These are phyloP conservation scores for Eueides isabella DNA, from an alignment of 1,140 invertebrate genomes.

Conservation along the genomic window DNA sequence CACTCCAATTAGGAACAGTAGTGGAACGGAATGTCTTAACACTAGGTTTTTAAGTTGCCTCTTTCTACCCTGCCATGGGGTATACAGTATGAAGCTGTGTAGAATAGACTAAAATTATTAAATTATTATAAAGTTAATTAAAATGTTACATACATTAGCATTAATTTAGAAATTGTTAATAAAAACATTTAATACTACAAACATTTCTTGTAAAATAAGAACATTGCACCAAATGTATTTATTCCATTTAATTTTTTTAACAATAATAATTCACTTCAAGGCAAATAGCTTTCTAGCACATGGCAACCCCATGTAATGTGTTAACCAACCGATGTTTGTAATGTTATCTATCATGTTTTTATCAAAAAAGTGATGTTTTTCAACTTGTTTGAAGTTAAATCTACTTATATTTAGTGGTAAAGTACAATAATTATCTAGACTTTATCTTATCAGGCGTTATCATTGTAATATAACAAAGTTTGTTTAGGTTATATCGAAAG, in stretches of 20 bases:
- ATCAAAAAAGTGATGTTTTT: slow-evolving; percentile 78
- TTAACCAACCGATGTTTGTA: slow-evolving; percentile 62
- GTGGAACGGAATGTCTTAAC: no score
- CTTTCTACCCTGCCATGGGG: no score
- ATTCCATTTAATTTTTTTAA: no score
- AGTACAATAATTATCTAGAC: slow-evolving; percentile 67
- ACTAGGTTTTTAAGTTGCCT: no score
- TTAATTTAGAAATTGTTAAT: no score
- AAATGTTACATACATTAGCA: no score
- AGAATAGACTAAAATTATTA: no score
- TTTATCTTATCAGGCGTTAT: slow-evolving; percentile 56
- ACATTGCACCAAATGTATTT: no score
- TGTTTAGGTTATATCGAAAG: slow-evolving; percentile 64
- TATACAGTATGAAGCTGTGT: no score
- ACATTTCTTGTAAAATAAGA: background rate
- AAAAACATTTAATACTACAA: no score
- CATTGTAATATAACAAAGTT: slow-evolving; percentile 47
- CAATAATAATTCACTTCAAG: background rate
- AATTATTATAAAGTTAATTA: background rate
- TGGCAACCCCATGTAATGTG: slow-evolving; percentile 36
- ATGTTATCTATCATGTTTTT: slow-evolving; percentile 80
- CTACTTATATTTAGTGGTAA: slow-evolving; percentile 72
- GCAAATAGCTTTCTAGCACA: background rate
- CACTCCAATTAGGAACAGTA: no score
- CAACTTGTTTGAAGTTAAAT: slow-evolving; percentile 66